Evolutionary conservation across 2,797 vertebrate species (phyloP), one percentile per base, ranked within the genome.

Genomic region (Acridotheres tristis): DNA sequence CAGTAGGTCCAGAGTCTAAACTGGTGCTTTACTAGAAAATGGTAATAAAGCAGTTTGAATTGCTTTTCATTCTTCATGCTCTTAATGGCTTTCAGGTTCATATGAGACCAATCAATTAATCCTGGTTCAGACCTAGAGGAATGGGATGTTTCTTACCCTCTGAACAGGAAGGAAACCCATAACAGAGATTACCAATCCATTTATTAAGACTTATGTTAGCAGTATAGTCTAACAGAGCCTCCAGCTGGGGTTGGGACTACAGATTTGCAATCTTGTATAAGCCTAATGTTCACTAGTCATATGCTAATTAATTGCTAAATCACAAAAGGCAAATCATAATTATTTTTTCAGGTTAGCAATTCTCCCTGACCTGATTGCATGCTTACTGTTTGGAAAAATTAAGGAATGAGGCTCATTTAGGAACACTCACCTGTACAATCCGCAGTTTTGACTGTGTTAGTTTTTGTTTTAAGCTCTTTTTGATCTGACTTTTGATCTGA

Each of bases 91-190:
- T 98, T 98, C 97, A 97, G 96, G 97, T 97, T 98, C 97, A 97
- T 97, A 96, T 90, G 97, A 98, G 97, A 98, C 97, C 96, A 98
- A 97, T 98, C 98, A 98, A 98, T 98, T 98, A 98, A 98, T 98
- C 97, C 96, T 97, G 83, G 89, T 98, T 97, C 95, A 82, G 94
- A 96, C 95, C 94, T 96, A 88, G 71, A 97, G 95, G 92, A 97
- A 94, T 58, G 85, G 90, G 93, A 93, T 94, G 91, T 97, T 97
- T 97, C 93, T 91, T 94, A 97, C 84, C 58, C 78, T 94, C 88
- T 90, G 88, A 94, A 96, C 54, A 94, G 86, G 90, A 95, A 94
- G 97, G 78, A 92, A 94, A 92, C 92, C 96, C 88, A 88, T 95
- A 94, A 96, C 83, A 96, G 95, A 97, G 91, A 94, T 68, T 94